A percentile compares a stretch with the other conserved stretches of the same genome.
phyloP scores from a whole-genome alignment of 2,113 vertebrate species.

The Cettia cetti region DNA sequence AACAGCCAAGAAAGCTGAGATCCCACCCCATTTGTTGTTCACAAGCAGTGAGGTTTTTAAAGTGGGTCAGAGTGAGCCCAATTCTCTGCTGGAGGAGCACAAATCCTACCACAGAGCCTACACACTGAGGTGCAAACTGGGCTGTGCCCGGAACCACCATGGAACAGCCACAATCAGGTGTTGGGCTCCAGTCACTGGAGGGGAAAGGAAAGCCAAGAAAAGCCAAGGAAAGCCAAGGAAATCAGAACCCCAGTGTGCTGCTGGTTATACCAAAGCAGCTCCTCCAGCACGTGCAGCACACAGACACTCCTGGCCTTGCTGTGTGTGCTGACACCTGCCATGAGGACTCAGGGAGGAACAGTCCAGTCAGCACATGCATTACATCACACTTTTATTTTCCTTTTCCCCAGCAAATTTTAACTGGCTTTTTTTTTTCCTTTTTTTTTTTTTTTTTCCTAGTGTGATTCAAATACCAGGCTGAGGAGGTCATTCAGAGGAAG shows the following conservation, averaged over 20 bases:
- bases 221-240: background rate
- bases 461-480: background rate
- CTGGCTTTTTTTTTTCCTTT: background rate
- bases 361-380: background rate
- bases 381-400: background rate
- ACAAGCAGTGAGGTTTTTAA: background rate
- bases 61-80: background rate
- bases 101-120: background rate
- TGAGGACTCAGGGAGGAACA: background rate
- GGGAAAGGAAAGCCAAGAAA: background rate
- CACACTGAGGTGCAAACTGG: background rate
- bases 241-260: background rate
- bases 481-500: background rate
- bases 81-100: background rate
- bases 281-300: background rate
- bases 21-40: background rate
- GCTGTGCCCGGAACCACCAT: background rate
- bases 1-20: background rate
- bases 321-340: background rate
- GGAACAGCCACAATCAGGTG: background rate
- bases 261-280: background rate
- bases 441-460: background rate
- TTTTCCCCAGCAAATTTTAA: background rate
- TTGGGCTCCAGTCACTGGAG: background rate
- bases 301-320: background rate